Evolutionary conservation across 1,140 invertebrate genomes (phyloP).

Genomic region (Drosophila baimaii): DNA sequence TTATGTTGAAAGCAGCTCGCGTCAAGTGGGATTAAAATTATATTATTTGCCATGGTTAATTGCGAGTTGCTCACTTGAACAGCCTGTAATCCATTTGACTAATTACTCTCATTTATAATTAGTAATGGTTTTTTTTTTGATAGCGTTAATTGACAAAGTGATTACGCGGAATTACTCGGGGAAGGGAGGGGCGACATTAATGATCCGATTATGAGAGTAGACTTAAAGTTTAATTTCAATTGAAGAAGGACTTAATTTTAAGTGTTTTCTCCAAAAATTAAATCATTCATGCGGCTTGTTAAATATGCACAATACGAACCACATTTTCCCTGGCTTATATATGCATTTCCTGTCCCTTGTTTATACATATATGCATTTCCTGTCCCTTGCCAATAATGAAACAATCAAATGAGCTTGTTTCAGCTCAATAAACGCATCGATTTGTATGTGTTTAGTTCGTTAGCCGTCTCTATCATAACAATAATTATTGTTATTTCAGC

Average conservation of each 20-base stretch:
- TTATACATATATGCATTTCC: background rate
- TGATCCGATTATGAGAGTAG: slow-evolving; percentile 9
- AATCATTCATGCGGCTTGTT: background rate
- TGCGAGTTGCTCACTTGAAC: slow-evolving; percentile 25
- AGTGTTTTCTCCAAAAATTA: background rate
- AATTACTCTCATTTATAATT: slow-evolving; percentile 44
- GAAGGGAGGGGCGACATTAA: background rate
- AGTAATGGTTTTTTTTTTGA: background rate
- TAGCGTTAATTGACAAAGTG: slow-evolving; percentile 46
- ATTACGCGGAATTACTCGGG: slow-evolving; percentile 38
- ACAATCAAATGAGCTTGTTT: slow-evolving; percentile 14
- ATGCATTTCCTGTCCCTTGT: background rate
- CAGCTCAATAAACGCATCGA: slow-evolving; percentile 26
- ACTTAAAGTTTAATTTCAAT: slow-evolving; percentile 4
- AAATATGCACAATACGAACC: background rate
- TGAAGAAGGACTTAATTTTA: background rate
- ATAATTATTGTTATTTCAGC: slow-evolving; percentile 20
- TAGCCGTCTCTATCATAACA: background rate
- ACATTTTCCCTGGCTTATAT: background rate
- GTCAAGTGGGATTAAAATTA: slow-evolving; percentile 27
- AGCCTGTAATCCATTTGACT: slow-evolving; percentile 32
- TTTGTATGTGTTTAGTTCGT: background rate
- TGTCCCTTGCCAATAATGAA: background rate
- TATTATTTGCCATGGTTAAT: slow-evolving; percentile 27
- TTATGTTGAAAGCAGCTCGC: slow-evolving; percentile 13